phyloP scores from a whole-genome alignment of 2,888 invertebrate genomes.

The Eupithecia subfuscata region DNA sequence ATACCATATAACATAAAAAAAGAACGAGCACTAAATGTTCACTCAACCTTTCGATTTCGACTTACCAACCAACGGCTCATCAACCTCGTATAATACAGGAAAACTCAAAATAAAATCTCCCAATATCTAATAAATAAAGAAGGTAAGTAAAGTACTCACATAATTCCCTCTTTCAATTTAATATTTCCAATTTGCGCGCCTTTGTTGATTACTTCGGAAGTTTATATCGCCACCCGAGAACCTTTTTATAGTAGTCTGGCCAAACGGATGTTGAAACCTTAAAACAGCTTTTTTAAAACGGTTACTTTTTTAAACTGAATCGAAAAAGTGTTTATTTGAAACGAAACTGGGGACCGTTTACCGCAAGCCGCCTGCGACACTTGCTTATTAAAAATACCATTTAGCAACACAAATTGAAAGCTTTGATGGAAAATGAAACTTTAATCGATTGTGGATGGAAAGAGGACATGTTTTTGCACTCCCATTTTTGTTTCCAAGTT shows the following conservation, averaged over 20 bases:
- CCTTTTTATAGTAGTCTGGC: conserved; percentile 22
- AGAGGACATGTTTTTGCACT: not conserved
- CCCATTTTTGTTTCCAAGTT: not conserved
- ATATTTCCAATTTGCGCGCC: conserved; percentile 25
- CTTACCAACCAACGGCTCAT: not conserved
- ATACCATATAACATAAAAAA: not conserved
- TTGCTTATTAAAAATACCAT: conserved; percentile 41
- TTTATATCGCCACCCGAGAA: conserved; percentile 26
- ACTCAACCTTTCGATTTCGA: not conserved
- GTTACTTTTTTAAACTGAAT: conserved; percentile 8
- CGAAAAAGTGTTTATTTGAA: conserved; percentile 22
- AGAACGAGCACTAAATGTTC: not conserved
- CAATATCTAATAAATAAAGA: not conserved
- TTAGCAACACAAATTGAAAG: conserved; percentile 31
- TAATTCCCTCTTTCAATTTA: conserved; percentile 21
- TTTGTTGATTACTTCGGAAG: conserved; percentile 32
- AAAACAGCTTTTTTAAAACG: conserved; percentile 3
- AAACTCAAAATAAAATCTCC: conserved; percentile 1
- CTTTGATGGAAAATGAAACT: conserved; percentile 32
- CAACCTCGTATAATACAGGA: not conserved
- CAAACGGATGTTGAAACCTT: conserved; percentile 15
- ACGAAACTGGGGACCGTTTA: conserved; percentile 18
- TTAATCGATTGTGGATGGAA: conserved; percentile 21
- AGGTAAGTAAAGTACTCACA: not conserved
- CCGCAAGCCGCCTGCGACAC: conserved; percentile 31